A percentile compares a stretch with the other conserved stretches of the same genome.
Conservation (phyloP, 2,888 invertebrate genomes). For the Carcina quercana region DNA sequence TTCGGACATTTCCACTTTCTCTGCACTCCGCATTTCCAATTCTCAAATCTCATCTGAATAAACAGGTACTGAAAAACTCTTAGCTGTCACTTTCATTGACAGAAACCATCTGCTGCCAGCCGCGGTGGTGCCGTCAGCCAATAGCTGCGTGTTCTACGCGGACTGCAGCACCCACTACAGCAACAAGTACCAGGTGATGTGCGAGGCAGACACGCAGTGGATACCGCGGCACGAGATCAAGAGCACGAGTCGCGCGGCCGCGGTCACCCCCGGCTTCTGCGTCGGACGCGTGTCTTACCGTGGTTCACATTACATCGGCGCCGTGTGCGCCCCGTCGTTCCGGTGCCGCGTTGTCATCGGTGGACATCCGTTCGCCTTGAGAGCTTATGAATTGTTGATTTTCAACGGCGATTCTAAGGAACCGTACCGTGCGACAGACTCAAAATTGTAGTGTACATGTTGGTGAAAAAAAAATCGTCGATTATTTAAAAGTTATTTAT, state of each 20-base stretch:
- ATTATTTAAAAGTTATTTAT: no score
- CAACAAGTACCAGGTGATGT: constrained; percentile 62
- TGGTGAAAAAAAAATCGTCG: no score
- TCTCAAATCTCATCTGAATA: no score
- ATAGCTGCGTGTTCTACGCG: constrained; percentile 51
- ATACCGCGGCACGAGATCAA: constrained; percentile 41
- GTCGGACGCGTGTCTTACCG: constrained; percentile 44
- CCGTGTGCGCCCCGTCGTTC: constrained; percentile 30
- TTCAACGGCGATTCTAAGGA: no score
- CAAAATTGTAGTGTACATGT: no score
- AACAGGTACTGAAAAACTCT: no score
- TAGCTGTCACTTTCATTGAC: no score
- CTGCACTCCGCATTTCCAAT: no score
- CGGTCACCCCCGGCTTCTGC: constrained; percentile 32
- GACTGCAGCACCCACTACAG: constrained; percentile 44
- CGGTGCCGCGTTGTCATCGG: constrained; percentile 56
- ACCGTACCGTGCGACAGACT: no score
- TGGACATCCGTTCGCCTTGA: constrained; percentile 55
- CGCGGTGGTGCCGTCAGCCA: constrained; percentile 52
- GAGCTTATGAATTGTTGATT: constrained; percentile 53
- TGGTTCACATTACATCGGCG: constrained; percentile 38
- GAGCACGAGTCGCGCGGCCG: constrained; percentile 33
- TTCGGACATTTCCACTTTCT: no score
- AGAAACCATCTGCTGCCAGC: constrained; percentile 54
- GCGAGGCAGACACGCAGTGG: constrained; percentile 50